Conservation (phyloP, 1,140 invertebrate genomes). For the Pygmarrhopalites habei region DNA sequence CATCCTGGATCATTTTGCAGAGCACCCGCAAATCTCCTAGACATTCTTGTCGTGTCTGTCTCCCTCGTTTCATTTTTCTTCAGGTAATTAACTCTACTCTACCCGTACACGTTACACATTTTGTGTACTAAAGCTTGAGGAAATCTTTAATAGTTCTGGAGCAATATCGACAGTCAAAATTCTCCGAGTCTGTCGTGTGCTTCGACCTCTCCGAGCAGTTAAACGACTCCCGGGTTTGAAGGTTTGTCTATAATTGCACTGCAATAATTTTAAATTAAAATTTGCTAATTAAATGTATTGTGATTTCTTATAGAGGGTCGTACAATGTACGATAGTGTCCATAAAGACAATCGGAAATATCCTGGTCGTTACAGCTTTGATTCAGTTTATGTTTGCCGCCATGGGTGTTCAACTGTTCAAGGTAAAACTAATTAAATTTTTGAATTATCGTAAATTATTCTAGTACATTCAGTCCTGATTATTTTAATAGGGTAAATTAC, state of each 20-base stretch:
- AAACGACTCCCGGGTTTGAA: conserved; percentile 99
- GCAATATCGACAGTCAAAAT: conserved; percentile 99
- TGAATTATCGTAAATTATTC: not conserved
- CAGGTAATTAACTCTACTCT: no score
- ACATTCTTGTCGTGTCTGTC: conserved; percentile 95
- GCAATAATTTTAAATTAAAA: not conserved
- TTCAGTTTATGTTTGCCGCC: conserved; percentile 99
- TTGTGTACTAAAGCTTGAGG: no score
- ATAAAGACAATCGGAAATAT: conserved; percentile 99
- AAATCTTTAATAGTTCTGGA: conserved; percentile 79
- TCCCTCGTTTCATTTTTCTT: conserved; percentile 91
- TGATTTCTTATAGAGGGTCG: conserved; percentile 72
- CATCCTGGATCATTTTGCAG: conserved; percentile 23
- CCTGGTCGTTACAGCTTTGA: conserved; percentile 95
- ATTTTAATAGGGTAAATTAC: conserved; percentile 88
- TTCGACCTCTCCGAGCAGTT: conserved; percentile 94
- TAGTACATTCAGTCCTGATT: no score
- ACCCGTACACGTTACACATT: no score
- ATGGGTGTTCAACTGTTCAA: conserved; percentile 99
- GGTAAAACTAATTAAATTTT: no score
- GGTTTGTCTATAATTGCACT: conserved; percentile 65
- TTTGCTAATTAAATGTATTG: not conserved
- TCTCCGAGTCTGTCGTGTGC: conserved; percentile 90
- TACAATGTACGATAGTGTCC: conserved; percentile 97
- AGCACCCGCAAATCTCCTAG: conserved; percentile 97